Base-by-base conservation (phyloP, 2,113 vertebrate species). In the Misgurnus anguillicaudatus region DNA sequence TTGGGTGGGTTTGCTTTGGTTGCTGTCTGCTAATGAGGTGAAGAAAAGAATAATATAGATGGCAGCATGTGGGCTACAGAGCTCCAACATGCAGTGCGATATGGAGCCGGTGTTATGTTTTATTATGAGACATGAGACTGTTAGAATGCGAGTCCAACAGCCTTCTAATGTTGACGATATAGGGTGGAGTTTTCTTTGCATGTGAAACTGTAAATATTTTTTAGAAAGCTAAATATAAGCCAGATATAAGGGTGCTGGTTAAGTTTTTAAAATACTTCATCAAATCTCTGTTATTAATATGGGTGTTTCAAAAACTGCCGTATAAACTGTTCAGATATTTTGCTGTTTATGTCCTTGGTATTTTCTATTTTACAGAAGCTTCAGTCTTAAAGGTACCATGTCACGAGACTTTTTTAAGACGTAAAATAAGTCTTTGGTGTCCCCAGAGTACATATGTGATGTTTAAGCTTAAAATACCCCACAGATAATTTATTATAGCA, bases 61-160 rank as follows among this genome's bases (percentile, higher is more conserved):
- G 69, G 65, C 70, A 81, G 67, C 62, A 57, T 17, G 80, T 78
- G 68, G 71, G 58, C 68, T 48, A 53, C 21, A 36, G 39, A 39
- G 61, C 62, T 19, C 21, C 45, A 36, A 42, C 17, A 48, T 39
- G 9, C 19, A 45, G 53, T 79, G 77, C 38, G 17, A 60, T 36
- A 53, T 24, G 73, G 58, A 69, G 68, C 79, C 38, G 55, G 75
- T 72, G 75, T 76, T 81, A 47, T 69, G 63, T 70, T 81, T 85
- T 84, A 85, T 82, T 75, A 82, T 58, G 82, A 77, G 76, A 76
- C 24, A 38, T 36, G 45, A 81, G 60, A 76, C 80, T 77, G 24
- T 11, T 1, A 13, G 47, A 73, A 74, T 45, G 48, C 48, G 21
- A 62, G 41, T 19, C 21, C 60, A 68, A 67, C 80, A 65, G 60